Evolutionary conservation across 2,888 invertebrate species (phyloP), one percentile per base, ranked within the genome.

Genomic region (Drosophila anceps): DNA sequence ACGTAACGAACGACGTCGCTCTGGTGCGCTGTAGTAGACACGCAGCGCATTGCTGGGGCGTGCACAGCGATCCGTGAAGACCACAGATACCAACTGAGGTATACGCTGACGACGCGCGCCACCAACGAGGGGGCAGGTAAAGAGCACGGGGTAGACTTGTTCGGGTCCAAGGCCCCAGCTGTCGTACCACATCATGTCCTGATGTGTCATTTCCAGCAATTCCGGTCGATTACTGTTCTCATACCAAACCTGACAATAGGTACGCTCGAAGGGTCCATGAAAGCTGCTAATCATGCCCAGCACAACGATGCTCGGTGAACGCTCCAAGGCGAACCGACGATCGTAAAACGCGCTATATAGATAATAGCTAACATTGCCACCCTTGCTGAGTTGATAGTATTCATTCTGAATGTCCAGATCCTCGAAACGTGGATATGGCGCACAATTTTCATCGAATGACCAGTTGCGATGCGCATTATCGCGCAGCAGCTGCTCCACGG

Each of bases 31-130:
- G 20, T 76, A 76, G 8, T 54, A 10, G 0, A 88, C 68, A 2
- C 33, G 61, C 13, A 84, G 1, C 96, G 85, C 88, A 41, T 83
- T 88, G 8, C 8, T 24, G 0, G 84, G 37, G 5, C 58, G 55
- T 0, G 59, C 69, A 31, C 84, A 84, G 1, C 13, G 43, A 18
- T 63, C 51, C 4, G 24, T 59, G 1, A 79, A 71, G 2, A 83
- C 82, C 55, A 83, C 7, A 0, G 88, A 69, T 4, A 87, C 83
- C 48, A 83, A n/a, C 20, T 83, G 76, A 0, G 83, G 83, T 8
- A 79, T 57, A 0, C 79, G 79, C n/a, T 35, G 10, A 0, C 41
- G 31, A 0, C 65, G 68, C 4, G 61, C 43, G 0, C 35, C 46
- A 0, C 7, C 31, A 0, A 15, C 41, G 1, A 79, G 29, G 0